phyloP scores from a whole-genome alignment of 1,140 invertebrate genomes.

The Nebria ingens region DNA sequence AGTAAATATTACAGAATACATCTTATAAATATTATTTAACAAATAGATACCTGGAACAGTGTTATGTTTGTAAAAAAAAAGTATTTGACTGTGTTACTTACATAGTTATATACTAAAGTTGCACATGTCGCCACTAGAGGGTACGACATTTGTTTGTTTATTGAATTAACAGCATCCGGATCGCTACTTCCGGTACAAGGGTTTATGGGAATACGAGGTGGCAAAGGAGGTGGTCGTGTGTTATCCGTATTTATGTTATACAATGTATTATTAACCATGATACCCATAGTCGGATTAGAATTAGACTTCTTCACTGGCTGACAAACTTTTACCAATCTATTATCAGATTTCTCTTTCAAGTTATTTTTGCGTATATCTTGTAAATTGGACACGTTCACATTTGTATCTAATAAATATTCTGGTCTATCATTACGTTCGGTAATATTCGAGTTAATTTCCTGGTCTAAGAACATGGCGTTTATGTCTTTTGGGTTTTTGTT shows the following conservation, averaged over 20 bases:
- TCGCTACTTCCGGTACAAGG: constrained; percentile 35
- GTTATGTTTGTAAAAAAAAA: constrained; percentile 20
- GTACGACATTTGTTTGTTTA: constrained; percentile 46
- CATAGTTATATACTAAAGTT: constrained; percentile 36
- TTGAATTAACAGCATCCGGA: constrained; percentile 44
- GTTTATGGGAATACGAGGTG: constrained; percentile 41
- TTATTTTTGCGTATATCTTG: not conserved
- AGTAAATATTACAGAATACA: no score
- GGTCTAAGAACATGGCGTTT: constrained; percentile 16
- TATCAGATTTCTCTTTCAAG: not conserved
- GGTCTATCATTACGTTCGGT: not conserved
- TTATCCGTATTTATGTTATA: constrained; percentile 21
- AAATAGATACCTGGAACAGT: no score
- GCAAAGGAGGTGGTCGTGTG: constrained; percentile 44
- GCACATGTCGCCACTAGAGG: constrained; percentile 39
- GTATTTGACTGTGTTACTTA: constrained; percentile 30
- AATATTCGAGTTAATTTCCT: constrained; percentile 18
- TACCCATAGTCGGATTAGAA: not conserved
- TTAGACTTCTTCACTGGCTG: not conserved
- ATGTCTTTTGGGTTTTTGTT: constrained; percentile 17
- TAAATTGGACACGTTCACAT: constrained; percentile 5
- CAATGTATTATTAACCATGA: not conserved
- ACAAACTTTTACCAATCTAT: not conserved
- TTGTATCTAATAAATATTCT: not conserved
- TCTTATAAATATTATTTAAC: no score